phyloP scores from a whole-genome alignment of 2,888 invertebrate genomes.

The Scrobipalpa atriplicella region DNA sequence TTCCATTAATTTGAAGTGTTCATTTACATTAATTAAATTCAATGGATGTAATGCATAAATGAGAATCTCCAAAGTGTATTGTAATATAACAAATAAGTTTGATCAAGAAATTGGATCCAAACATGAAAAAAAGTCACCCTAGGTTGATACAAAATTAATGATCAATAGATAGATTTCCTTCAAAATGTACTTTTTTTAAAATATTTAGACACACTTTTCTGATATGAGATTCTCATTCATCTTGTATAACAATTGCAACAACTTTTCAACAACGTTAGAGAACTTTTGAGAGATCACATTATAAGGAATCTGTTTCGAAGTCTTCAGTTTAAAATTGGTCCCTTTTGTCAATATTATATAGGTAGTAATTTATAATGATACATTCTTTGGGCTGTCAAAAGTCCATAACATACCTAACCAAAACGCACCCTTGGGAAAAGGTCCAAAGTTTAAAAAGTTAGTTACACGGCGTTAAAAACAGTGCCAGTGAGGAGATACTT shows the following conservation, averaged over 20 bases:
- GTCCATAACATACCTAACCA: neutral
- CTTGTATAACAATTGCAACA: neutral
- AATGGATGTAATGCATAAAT: no score
- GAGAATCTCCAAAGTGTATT: no score
- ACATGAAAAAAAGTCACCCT: no score
- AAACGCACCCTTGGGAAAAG: slow-evolving; percentile 5
- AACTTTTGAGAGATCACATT: slow-evolving; percentile 14
- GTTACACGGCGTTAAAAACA: neutral
- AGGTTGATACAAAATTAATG: no score
- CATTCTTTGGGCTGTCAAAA: slow-evolving; percentile 46
- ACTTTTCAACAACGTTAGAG: neutral
- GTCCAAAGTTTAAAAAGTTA: neutral
- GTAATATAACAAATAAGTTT: no score
- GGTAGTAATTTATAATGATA: neutral
- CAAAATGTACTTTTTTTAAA: no score
- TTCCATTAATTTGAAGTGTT: no score
- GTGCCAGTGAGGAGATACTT: neutral
- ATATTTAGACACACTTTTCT: no score
- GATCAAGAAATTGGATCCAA: no score
- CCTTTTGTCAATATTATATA: neutral
- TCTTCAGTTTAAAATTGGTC: slow-evolving; percentile 12
- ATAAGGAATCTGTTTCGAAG: neutral
- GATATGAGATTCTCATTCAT: neutral
- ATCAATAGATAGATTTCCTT: no score
- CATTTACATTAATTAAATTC: no score